Percentiles rank a stretch among this genome's conserved stretches.
These are phyloP conservation scores for Colius striatus DNA, from an alignment of 2,113 vertebrate genomes.

Conservation along the genomic window DNA sequence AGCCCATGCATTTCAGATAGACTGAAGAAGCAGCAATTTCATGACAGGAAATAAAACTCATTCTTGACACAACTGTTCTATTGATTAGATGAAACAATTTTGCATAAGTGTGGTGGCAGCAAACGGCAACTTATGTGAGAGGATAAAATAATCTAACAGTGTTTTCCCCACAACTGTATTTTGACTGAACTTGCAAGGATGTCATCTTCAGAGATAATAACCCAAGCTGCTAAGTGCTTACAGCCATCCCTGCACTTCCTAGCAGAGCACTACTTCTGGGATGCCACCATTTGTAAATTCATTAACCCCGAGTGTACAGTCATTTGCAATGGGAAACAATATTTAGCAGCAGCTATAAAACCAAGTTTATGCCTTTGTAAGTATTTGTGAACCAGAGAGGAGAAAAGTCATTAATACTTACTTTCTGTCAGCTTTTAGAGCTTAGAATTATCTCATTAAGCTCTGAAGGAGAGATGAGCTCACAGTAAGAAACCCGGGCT, in stretches of 20 bases:
- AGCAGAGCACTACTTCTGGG: not conserved
- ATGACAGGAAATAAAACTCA: not conserved
- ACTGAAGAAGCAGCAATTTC: not conserved
- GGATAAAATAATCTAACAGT: not conserved
- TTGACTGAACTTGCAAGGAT: not conserved
- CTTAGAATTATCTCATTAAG: constrained; percentile 11
- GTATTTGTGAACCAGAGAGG: not conserved
- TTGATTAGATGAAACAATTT: not conserved
- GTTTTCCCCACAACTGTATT: not conserved
- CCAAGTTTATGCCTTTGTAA: not conserved
- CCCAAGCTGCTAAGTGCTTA: not conserved
- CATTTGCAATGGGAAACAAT: not conserved
- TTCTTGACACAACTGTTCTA: not conserved
- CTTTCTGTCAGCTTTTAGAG: constrained; percentile 5
- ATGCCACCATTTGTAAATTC: not conserved
- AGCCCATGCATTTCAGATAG: not conserved
- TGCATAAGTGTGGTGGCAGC: not conserved
- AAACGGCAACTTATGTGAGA: not conserved
- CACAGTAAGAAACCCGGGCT: too few species aligned
- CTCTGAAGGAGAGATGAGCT: too few species aligned
- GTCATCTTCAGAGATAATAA: not conserved
- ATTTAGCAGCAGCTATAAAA: not conserved
- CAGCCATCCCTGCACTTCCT: not conserved
- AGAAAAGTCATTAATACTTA: not conserved
- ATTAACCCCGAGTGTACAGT: not conserved